Conservation (phyloP, 1,140 invertebrate genomes). For the Philotrypesis tridentata region DNA sequence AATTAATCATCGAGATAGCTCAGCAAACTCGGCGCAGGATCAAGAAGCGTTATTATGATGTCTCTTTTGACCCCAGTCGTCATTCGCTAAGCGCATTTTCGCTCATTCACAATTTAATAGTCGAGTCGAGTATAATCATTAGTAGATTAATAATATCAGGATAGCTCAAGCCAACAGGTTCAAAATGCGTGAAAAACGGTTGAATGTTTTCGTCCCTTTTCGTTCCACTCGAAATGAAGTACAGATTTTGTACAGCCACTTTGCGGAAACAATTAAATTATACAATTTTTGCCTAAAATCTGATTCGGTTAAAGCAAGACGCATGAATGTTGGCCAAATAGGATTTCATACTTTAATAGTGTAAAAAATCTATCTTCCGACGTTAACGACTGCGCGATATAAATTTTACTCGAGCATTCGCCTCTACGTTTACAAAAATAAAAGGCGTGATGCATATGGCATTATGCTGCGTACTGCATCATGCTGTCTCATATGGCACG, state of each 20-base stretch:
- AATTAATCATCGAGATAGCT: constrained; percentile 2
- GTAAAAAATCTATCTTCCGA: too few species aligned
- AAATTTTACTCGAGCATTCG: not conserved
- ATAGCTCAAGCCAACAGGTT: too few species aligned
- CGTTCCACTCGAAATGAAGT: too few species aligned
- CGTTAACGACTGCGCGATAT: too few species aligned
- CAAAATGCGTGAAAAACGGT: too few species aligned
- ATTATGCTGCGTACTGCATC: not conserved
- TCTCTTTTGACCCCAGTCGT: not conserved
- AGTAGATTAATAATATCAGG: not conserved
- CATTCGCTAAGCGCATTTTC: not conserved
- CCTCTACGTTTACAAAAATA: not conserved
- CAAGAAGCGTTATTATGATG: constrained; percentile 10
- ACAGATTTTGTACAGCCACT: too few species aligned
- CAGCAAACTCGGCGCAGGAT: constrained; percentile 10
- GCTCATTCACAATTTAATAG: not conserved
- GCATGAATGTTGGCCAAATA: too few species aligned
- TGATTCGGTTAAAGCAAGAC: too few species aligned
- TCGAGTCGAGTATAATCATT: not conserved
- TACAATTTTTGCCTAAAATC: too few species aligned
- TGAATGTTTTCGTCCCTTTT: too few species aligned
- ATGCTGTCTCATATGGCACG: not conserved
- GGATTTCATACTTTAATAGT: too few species aligned
- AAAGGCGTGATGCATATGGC: not conserved
- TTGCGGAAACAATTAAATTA: too few species aligned